phyloP scores from a whole-genome alignment of 2,888 invertebrate species.

The Epistrophe eligans region DNA sequence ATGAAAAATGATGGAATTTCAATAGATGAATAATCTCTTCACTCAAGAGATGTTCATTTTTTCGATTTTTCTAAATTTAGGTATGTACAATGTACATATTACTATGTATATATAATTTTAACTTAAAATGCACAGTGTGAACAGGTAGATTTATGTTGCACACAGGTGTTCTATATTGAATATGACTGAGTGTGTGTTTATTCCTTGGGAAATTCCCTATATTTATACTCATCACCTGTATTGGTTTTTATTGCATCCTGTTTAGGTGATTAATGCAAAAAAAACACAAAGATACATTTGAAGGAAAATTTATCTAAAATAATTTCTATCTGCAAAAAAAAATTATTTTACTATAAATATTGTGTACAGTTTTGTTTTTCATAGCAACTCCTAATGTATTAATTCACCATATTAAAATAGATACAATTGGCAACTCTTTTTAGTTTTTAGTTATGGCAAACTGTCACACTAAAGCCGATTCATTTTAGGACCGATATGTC shows the following conservation, averaged over 20 bases:
- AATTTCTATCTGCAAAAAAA: not conserved
- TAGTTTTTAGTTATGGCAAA: no score
- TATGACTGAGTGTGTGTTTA: not conserved
- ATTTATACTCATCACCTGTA: not conserved
- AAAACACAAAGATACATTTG: not conserved
- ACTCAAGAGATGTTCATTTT: constrained; percentile 20
- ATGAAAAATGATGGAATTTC: constrained; percentile 24
- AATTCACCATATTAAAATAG: no score
- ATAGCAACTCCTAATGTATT: not conserved
- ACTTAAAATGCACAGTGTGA: constrained; percentile 24
- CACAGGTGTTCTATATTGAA: constrained; percentile 62
- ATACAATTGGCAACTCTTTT: no score
- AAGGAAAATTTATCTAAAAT: not conserved
- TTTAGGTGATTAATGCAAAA: constrained; percentile 12
- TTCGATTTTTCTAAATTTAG: not conserved
- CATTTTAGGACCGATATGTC: no score
- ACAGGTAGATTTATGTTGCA: constrained; percentile 39
- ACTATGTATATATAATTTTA: constrained; percentile 9
- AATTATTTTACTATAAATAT: not conserved
- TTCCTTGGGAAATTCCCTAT: constrained; percentile 20
- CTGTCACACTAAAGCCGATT: no score
- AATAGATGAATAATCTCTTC: constrained; percentile 30
- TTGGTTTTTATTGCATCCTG: constrained; percentile 29
- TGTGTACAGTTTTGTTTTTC: not conserved
- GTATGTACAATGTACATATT: no score